Conservation (phyloP, 1,140 invertebrate genomes). For the Drosophila bifasciata region DNA sequence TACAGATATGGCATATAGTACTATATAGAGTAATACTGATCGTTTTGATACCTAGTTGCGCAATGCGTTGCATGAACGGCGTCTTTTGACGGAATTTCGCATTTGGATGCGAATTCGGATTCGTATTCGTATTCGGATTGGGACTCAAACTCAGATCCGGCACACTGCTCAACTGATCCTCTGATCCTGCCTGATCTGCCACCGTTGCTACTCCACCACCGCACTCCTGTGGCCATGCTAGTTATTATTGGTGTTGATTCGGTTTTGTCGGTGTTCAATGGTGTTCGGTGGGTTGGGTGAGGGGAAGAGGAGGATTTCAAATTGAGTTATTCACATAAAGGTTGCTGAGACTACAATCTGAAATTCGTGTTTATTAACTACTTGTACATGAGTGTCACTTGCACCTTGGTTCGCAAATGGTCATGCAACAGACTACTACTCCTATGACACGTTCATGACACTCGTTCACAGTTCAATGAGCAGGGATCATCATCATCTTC, state of each 20-base stretch:
- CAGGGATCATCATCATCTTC: constrained; percentile 28
- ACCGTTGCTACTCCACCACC: constrained; percentile 50
- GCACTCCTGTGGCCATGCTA: constrained; percentile 74
- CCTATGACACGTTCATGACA: constrained; percentile 21
- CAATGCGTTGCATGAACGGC: constrained; percentile 82
- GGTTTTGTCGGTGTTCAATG: constrained; percentile 9
- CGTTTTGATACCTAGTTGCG: constrained; percentile 74
- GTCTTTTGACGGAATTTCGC: constrained; percentile 82
- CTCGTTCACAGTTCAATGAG: constrained; percentile 45
- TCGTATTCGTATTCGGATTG: constrained; percentile 46
- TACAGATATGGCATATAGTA: constrained; percentile 27
- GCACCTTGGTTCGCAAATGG: constrained; percentile 14
- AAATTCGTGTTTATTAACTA: constrained; percentile 37
- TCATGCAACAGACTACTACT: constrained; percentile 38
- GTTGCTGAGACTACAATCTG: constrained; percentile 34
- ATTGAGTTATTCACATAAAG: constrained; percentile 55
- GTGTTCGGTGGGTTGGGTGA: constrained; percentile 18
- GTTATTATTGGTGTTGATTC: constrained; percentile 23
- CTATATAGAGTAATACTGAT: constrained; percentile 25
- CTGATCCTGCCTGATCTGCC: constrained; percentile 44
- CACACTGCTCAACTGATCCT: constrained; percentile 69
- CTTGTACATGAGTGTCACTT: constrained; percentile 7
- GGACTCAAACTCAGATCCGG: constrained; percentile 45
- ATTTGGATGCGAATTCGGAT: constrained; percentile 50
- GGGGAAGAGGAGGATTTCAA: constrained; percentile 55